A percentile compares a stretch with the other conserved stretches of the same genome.
phyloP scores from a whole-genome alignment of 2,797 vertebrate species.

The Myotis vivesi region DNA sequence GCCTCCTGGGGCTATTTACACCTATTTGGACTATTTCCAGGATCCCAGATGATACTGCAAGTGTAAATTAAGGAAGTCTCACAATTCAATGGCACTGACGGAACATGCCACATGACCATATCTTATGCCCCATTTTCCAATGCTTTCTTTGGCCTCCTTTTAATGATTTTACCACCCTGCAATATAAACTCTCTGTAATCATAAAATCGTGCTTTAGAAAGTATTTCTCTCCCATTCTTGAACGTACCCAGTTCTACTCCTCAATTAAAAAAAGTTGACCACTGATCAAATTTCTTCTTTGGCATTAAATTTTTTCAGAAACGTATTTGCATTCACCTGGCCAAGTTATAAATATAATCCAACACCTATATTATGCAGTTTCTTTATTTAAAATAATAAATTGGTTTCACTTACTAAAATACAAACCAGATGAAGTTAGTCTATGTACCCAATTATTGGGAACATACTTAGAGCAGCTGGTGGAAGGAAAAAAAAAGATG shows the following conservation, averaged over 20 bases:
- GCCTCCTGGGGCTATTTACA: constrained; percentile 49
- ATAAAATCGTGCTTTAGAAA: constrained; percentile 36
- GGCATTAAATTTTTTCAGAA: constrained; percentile 4
- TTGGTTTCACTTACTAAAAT: constrained; percentile 68
- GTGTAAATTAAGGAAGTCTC: constrained; percentile 64
- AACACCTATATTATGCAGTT: constrained; percentile 19
- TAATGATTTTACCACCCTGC: constrained; percentile 53
- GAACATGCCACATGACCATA: neutral
- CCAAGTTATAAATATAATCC: constrained; percentile 55
- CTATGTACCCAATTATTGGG: neutral
- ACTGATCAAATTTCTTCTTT: constrained; percentile 27
- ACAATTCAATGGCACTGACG: constrained; percentile 24
- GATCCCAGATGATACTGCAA: constrained; percentile 42
- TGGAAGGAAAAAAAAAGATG: neutral
- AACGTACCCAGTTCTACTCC: neutral
- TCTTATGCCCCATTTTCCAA: constrained; percentile 45
- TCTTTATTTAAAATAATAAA: constrained; percentile 64
- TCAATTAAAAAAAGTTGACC: neutral
- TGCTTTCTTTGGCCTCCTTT: constrained; percentile 60
- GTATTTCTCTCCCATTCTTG: neutral
- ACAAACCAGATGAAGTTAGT: constrained; percentile 48
- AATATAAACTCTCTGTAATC: constrained; percentile 55
- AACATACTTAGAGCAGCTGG: constrained; percentile 19
- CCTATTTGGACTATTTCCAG: constrained; percentile 64
- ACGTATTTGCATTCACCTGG: constrained; percentile 60